These are phyloP conservation scores for Varanus salvator DNA, from an alignment of 2,113 vertebrate genomes.

Conservation along the genomic window DNA sequence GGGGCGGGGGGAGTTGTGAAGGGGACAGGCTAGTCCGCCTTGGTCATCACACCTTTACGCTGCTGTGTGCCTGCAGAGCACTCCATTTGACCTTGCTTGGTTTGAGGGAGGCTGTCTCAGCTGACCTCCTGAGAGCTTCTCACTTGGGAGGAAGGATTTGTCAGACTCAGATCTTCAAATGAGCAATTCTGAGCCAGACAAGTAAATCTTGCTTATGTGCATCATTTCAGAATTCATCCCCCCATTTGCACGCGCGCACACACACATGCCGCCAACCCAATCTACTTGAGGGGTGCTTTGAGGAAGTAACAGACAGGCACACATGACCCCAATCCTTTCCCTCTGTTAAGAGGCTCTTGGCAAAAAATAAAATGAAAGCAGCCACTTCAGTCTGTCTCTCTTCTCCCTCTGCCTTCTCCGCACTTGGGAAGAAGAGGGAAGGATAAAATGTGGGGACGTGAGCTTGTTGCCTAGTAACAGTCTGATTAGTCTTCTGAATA, in stretches of 20 bases:
- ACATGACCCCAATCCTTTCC: background rate
- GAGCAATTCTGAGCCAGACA: background rate
- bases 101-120: background rate
- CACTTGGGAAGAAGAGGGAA: background rate
- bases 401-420: background rate
- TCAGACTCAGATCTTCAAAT: background rate
- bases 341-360: background rate
- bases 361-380: background rate
- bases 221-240: background rate
- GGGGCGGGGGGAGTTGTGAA: too few species aligned
- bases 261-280: background rate
- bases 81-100: background rate
- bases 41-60: background rate
- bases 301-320: background rate
- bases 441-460: background rate
- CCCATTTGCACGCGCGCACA: too few species aligned
- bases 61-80: background rate
- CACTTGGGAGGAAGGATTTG: background rate
- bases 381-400: too few species aligned
- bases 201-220: background rate
- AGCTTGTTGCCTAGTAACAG: conserved; percentile 15
- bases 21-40: background rate
- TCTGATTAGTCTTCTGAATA: background rate
- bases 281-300: background rate
- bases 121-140: background rate